Conservation (phyloP, 2,888 invertebrate species). For the Cistogaster globosa region DNA sequence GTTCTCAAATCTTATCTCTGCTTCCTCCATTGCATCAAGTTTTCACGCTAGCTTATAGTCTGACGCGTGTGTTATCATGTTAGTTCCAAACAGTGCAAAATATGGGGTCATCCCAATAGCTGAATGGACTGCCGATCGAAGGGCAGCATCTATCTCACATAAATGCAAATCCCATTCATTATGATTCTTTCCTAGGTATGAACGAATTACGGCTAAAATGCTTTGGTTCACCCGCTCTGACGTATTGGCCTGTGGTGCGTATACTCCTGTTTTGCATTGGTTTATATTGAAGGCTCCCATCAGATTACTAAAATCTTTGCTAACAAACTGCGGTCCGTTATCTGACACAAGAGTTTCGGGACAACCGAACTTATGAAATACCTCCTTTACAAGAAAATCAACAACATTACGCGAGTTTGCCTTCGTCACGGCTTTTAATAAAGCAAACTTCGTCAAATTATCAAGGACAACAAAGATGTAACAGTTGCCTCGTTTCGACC, state of each 20-base stretch:
- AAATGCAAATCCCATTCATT: too few species aligned
- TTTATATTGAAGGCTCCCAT: not conserved
- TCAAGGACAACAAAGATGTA: too few species aligned
- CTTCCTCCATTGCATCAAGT: not conserved
- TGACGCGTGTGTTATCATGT: not conserved
- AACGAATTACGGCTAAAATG: too few species aligned
- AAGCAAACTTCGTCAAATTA: too few species aligned
- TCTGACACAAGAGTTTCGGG: not conserved
- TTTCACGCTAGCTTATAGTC: not conserved
- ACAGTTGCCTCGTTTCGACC: too few species aligned
- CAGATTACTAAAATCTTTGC: not conserved
- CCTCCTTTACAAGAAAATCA: not conserved
- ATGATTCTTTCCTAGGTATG: too few species aligned
- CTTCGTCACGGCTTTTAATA: too few species aligned
- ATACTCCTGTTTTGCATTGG: not conserved
- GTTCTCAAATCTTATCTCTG: not conserved
- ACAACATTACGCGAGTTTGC: too few species aligned
- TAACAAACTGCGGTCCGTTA: constrained; percentile 14
- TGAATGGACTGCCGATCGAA: too few species aligned
- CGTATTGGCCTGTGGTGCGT: not conserved
- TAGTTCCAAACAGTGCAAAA: not conserved
- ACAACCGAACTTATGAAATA: not conserved
- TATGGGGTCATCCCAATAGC: not conserved
- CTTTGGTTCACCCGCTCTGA: too few species aligned
- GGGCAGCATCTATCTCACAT: too few species aligned